Evolutionary conservation across 2,888 invertebrate species (phyloP).

Genomic region (Horisme vitalbata): DNA sequence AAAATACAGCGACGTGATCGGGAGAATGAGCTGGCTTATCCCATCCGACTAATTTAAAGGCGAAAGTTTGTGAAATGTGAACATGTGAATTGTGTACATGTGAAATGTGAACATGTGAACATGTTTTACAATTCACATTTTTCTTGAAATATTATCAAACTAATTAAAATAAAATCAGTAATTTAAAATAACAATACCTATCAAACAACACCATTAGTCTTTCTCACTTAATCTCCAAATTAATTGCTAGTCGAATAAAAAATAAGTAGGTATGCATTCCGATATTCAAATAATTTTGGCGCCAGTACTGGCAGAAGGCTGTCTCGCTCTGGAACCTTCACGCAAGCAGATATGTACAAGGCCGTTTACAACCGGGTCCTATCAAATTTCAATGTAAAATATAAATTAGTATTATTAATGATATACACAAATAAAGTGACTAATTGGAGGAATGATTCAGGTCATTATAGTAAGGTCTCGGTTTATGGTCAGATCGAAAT

Average conservation of each 20-base stretch:
- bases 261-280: background rate
- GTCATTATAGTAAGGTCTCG: background rate
- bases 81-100: too few relatives aligned
- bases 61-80: too few relatives aligned
- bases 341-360: slow-evolving; percentile 6
- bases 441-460: background rate
- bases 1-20: slow-evolving; percentile 5
- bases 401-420: background rate
- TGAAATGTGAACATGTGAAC: too few relatives aligned
- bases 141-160: too few relatives aligned
- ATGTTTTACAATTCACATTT: background rate
- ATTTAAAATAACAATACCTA: background rate
- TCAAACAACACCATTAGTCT: background rate
- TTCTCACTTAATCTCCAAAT: background rate
- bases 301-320: slow-evolving; percentile 9
- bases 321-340: slow-evolving; percentile 15
- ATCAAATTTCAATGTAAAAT: slow-evolving; percentile 6
- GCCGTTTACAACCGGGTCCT: slow-evolving; percentile 3
- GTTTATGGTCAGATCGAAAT: too few relatives aligned
- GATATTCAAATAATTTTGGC: slow-evolving; percentile 17
- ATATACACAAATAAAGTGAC: background rate
- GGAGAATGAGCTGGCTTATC: background rate
- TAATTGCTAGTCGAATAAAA: background rate
- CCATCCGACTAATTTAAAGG: too few relatives aligned
- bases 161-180: too few relatives aligned